Evolutionary conservation across 2,888 invertebrate species (phyloP), one percentile per base, ranked within the genome.

Genomic region (Polietes domitor): DNA sequence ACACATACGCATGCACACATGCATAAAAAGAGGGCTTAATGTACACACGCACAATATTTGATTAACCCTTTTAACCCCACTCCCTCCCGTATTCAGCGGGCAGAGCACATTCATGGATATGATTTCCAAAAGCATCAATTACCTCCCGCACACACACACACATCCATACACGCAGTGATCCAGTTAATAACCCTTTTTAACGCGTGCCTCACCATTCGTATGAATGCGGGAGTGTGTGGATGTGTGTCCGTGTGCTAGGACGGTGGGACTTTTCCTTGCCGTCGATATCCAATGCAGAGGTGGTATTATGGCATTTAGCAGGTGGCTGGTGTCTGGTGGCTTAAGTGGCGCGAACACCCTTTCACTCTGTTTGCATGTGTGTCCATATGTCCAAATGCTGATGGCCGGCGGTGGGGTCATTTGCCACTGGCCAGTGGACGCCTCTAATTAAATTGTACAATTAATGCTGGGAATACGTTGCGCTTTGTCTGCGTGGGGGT

Each of bases 261-360:
- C 32, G 15, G 32, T 80, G 76, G 75, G 82, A 77, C 71, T 78
- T 50, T 28, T 72, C 78, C 47, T 43, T 78, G 63, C 76, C 82
- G 77, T 80, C 75, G 74, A 75, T 80, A 77, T 76, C 79, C 85
- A 74, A 76, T 47, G 63, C 41, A 50, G 80, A 68, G 81, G 83
- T 19, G 73, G 78, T 50, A 84, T 81, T 81, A 76, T 76, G 76
- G 79, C 79, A 81, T 84, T 77, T 79, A 80, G 86, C 86, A 87
- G 86, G 83, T 83, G 83, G 74, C 86, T 86, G 86, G 82, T 83
- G 83, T 65, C 77, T 77, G 74, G 77, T 72, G 77, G 89, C 90
- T 90, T 91, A 90, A 90, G 91, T 90, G 91, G 89, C 89, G 88
- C 86, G 90, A 89, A 91, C 91, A 90, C 90, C 90, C 91, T 91